These are phyloP conservation scores for Mormyrus lacerda DNA, from an alignment of 2,113 vertebrate genomes.

Conservation along the genomic window DNA sequence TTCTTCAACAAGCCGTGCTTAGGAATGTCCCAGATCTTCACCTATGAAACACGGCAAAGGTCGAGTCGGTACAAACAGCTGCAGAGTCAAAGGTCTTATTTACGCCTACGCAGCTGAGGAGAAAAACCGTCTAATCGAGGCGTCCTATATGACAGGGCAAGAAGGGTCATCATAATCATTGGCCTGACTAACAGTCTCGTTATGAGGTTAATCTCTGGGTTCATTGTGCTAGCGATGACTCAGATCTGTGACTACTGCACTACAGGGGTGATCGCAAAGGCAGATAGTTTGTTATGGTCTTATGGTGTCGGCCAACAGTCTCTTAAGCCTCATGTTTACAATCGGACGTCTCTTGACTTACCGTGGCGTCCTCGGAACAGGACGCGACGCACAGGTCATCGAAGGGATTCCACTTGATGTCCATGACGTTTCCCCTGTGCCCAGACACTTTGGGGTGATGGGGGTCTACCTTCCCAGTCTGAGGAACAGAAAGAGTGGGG, in stretches of 20 bases:
- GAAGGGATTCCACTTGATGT: constrained; percentile 92
- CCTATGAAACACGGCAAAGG: constrained; percentile 47
- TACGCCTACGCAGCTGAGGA: neutral
- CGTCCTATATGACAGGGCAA: neutral
- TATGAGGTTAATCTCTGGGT: neutral
- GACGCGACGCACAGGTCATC: constrained; percentile 86
- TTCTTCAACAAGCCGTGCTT: constrained; percentile 65
- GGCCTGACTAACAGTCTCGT: neutral
- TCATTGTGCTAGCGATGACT: neutral
- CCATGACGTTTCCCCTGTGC: constrained; percentile 79
- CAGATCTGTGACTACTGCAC: neutral
- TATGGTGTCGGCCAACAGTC: neutral
- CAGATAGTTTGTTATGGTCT: neutral
- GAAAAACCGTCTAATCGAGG: neutral
- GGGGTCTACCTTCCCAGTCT: constrained; percentile 88
- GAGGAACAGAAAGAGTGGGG: constrained; percentile 30
- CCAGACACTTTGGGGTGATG: constrained; percentile 78
- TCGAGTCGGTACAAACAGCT: neutral
- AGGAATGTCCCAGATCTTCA: constrained; percentile 89
- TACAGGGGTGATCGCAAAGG: neutral
- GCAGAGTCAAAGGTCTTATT: neutral
- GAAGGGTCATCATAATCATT: neutral
- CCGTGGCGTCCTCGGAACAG: constrained; percentile 81
- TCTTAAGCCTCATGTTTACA: neutral
- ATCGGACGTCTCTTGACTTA: constrained; percentile 47